Conservation (phyloP, 2,113 vertebrate genomes). For the Rallus limicola region DNA sequence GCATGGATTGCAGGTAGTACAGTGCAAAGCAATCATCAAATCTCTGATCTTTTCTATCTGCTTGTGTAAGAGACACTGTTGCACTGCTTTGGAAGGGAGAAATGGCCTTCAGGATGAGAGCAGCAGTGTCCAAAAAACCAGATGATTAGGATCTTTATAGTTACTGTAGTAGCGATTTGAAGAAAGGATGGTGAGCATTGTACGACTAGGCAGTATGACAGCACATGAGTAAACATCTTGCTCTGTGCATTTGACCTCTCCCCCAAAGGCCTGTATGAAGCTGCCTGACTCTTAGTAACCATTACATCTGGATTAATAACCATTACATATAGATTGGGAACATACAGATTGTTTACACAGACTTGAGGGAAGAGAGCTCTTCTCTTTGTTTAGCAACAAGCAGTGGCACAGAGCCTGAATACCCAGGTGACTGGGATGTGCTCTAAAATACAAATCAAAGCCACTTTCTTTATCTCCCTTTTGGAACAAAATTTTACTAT, state of each 20-base stretch:
- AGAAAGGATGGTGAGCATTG: background rate
- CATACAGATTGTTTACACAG: background rate
- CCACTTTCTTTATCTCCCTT: background rate
- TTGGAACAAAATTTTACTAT: background rate
- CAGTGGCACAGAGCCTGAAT: background rate
- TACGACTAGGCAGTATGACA: background rate
- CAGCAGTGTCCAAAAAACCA: background rate
- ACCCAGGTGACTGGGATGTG: background rate
- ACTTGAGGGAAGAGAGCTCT: background rate
- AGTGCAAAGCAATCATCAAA: background rate
- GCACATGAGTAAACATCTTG: accelerated
- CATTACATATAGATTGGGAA: background rate
- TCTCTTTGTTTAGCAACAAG: background rate
- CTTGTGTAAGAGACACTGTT: background rate
- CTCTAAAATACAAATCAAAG: background rate
- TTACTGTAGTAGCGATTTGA: background rate
- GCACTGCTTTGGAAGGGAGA: background rate
- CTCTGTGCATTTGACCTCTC: background rate
- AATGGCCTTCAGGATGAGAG: background rate
- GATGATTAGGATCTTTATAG: background rate
- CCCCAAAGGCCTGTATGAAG: background rate
- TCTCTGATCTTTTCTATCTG: background rate
- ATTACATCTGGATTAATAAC: background rate
- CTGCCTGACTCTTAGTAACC: background rate
- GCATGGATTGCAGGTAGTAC: background rate